These are phyloP conservation scores for Ceyx erithaca DNA, from an alignment of 2,797 vertebrate species.

Conservation along the genomic window DNA sequence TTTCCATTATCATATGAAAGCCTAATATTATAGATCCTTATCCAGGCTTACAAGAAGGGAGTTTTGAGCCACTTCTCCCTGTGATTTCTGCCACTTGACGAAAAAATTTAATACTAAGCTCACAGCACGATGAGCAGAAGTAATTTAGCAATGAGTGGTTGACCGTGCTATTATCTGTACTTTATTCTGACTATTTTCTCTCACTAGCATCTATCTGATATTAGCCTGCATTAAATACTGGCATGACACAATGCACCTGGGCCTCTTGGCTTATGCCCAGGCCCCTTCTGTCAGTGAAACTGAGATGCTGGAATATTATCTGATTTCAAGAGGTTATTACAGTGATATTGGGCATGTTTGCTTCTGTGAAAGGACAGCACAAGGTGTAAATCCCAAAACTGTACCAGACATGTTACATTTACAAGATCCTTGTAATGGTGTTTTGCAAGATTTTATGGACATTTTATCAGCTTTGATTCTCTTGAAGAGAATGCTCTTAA, in stretches of 20 bases:
- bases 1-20: conserved; percentile 86
- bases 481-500: conserved; percentile 45
- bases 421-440: conserved; percentile 45
- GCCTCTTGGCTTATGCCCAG: conserved; percentile 78
- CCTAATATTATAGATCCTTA: conserved; percentile 83
- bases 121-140: conserved; percentile 84
- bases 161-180: conserved; percentile 78
- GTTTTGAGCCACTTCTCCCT: conserved; percentile 86
- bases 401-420: conserved; percentile 48
- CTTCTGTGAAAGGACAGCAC: conserved; percentile 58
- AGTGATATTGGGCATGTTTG: conserved; percentile 63
- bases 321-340: conserved; percentile 79
- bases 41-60: conserved; percentile 78
- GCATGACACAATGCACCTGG: conserved; percentile 79
- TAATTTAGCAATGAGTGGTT: conserved; percentile 89
- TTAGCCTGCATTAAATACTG: conserved; percentile 76
- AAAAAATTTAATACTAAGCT: conserved; percentile 93
- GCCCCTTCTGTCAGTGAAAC: conserved; percentile 75
- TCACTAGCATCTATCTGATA: conserved; percentile 75
- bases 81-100: conserved; percentile 91
- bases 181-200: conserved; percentile 77
- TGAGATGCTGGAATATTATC: conserved; percentile 78
- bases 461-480: conserved; percentile 70
- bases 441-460: conserved; percentile 63
- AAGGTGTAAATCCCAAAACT: conserved; percentile 74